Evolutionary conservation across 2,888 invertebrate species (phyloP).

Genomic region (Metalampra italica): DNA sequence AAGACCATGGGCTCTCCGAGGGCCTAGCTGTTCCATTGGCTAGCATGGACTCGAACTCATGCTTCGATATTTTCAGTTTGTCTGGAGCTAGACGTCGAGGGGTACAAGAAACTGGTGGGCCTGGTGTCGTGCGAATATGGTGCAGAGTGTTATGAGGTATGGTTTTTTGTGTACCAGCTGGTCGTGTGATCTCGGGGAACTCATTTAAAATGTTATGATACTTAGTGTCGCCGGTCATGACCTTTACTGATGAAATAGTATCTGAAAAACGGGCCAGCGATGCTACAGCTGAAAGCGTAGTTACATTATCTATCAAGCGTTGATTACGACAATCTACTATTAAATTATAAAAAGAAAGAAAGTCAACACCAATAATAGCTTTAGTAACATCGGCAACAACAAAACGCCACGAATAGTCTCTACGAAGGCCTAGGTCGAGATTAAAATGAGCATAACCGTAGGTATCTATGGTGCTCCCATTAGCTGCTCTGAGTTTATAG

Average conservation of each 20-base stretch:
- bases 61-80: constrained; percentile 8
- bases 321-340: constrained; percentile 10
- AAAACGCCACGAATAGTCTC: constrained; percentile 6
- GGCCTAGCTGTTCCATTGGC: constrained; percentile 9
- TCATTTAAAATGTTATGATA: constrained; percentile 2
- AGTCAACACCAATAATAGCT: constrained; percentile 12
- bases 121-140: constrained; percentile 14
- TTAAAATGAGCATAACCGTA: constrained; percentile 1
- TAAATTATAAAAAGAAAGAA: constrained; percentile 7
- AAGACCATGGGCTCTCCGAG: no score
- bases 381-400: constrained; percentile 11
- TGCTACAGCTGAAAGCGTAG: neutral
- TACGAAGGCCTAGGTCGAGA: constrained; percentile 7
- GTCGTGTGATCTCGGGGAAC: constrained; percentile 8
- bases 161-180: constrained; percentile 2
- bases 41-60: constrained; percentile 13
- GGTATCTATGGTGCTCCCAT: constrained; percentile 3
- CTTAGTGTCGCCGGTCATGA: neutral
- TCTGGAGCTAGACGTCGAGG: constrained; percentile 13
- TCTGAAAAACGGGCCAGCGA: neutral
- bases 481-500: constrained; percentile 2
- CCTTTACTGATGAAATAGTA: constrained; percentile 4
- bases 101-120: constrained; percentile 9
- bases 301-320: constrained; percentile 11
- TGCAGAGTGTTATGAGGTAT: constrained; percentile 13